Percentiles rank a stretch among this genome's conserved stretches.
These are phyloP conservation scores for Falco columbarius DNA, from an alignment of 2,797 vertebrate genomes.

Conservation along the genomic window DNA sequence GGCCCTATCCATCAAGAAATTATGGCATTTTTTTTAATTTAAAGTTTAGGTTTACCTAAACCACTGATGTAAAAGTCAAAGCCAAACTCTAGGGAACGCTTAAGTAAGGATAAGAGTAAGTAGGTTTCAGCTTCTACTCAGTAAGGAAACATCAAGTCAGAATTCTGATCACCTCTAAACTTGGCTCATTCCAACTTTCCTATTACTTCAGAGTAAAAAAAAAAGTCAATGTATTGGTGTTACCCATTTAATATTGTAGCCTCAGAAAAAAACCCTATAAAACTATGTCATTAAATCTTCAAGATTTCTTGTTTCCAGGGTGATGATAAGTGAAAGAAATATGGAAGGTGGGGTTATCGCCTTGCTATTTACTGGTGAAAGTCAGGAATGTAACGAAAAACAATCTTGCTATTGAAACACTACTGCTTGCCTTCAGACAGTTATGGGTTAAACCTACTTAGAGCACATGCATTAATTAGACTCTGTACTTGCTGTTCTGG, in stretches of 20 bases:
- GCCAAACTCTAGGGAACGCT: neutral
- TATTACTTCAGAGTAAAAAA: neutral
- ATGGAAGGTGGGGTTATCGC: rapidly evolving
- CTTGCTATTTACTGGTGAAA: neutral
- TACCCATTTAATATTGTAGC: neutral
- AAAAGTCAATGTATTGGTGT: neutral
- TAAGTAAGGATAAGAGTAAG: neutral
- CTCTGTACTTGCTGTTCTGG: constrained; percentile 39
- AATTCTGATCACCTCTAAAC: neutral
- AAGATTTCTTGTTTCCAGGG: neutral
- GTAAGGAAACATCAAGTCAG: neutral
- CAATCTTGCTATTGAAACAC: neutral
- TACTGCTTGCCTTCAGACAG: neutral
- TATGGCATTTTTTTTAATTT: neutral
- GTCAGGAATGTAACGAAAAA: neutral
- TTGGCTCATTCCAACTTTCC: neutral
- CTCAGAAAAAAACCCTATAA: neutral
- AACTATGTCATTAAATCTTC: neutral
- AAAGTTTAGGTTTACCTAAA: too few species aligned
- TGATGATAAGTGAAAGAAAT: neutral
- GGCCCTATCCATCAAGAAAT: neutral
- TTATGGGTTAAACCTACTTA: constrained; percentile 3
- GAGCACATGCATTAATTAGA: constrained; percentile 31
- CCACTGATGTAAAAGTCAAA: neutral
- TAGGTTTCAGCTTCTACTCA: neutral